phyloP scores from a whole-genome alignment of 2,888 invertebrate genomes.

The Habroteleia sp. region DNA sequence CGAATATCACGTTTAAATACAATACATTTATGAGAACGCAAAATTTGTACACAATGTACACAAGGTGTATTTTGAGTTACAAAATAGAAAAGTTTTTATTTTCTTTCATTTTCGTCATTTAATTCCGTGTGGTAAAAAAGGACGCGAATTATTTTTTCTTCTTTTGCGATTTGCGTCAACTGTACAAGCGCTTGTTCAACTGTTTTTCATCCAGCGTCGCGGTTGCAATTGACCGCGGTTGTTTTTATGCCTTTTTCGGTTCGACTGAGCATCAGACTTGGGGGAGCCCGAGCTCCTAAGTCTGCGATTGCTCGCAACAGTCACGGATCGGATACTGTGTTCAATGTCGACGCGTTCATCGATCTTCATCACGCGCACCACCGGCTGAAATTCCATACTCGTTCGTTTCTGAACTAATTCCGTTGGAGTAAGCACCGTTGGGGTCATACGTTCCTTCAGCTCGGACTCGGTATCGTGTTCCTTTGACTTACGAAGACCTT shows the following conservation, averaged over 20 bases:
- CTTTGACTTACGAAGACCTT: conserved; percentile 58
- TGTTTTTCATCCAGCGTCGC: conserved; percentile 76
- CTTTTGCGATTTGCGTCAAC: conserved; percentile 8
- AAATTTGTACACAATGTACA: conserved; percentile 78
- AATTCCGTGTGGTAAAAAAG: conserved; percentile 35
- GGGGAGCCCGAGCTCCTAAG: conserved; percentile 78
- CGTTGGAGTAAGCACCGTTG: conserved; percentile 68
- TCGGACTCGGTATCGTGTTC: conserved; percentile 65
- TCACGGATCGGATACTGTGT: conserved; percentile 76
- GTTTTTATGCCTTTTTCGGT: conserved; percentile 74
- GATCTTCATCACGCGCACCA: conserved; percentile 86
- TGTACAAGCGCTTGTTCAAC: conserved; percentile 71
- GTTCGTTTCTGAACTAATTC: conserved; percentile 76
- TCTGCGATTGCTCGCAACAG: conserved; percentile 77
- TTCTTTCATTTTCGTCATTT: no score
- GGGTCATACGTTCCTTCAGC: conserved; percentile 71
- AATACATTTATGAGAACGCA: conserved; percentile 76
- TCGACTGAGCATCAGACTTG: conserved; percentile 71
- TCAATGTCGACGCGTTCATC: conserved; percentile 81
- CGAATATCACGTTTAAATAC: conserved; percentile 75
- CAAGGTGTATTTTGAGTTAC: conserved; percentile 67
- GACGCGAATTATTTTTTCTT: conserved; percentile 13
- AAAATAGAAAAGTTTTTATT: conserved; percentile 62
- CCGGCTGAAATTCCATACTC: conserved; percentile 84
- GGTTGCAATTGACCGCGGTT: conserved; percentile 70